Percentiles rank a stretch among this genome's conserved stretches.
These are phyloP conservation scores for Telmatherina bonti DNA, from an alignment of 2,797 vertebrate species.

Conservation along the genomic window DNA sequence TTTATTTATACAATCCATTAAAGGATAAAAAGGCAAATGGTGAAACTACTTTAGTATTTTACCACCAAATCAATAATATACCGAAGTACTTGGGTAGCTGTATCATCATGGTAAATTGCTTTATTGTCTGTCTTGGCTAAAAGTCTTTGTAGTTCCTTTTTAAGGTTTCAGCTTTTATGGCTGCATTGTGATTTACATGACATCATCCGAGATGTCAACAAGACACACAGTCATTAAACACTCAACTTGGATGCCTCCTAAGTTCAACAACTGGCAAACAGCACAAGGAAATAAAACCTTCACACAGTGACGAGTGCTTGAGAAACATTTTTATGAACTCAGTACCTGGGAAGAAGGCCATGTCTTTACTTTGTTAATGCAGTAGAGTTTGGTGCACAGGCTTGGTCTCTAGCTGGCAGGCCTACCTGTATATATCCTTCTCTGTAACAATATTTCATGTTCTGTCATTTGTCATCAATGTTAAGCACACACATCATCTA, in stretches of 20 bases:
- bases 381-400: constrained; percentile 44
- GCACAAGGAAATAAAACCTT: constrained; percentile 57
- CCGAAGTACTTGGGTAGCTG: not conserved
- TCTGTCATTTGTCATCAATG: constrained; percentile 49
- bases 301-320: constrained; percentile 59
- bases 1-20: not conserved
- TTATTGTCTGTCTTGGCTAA: not conserved
- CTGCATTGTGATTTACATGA: constrained; percentile 57
- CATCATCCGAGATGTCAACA: constrained; percentile 35
- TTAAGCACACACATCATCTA: constrained; percentile 47
- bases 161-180: constrained; percentile 38
- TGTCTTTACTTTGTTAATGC: constrained; percentile 64
- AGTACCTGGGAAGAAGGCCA: constrained; percentile 70
- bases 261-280: constrained; percentile 64
- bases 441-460: constrained; percentile 56
- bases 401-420: constrained; percentile 49
- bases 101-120: not conserved
- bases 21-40: not conserved
- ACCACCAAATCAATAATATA: not conserved
- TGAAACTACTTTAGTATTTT: not conserved
- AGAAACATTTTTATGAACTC: constrained; percentile 71
- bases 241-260: constrained; percentile 75
- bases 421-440: constrained; percentile 55
- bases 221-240: constrained; percentile 63
- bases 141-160: constrained; percentile 16